Evolutionary conservation across 2,113 vertebrate genomes (phyloP).

Genomic region (Perccottus glenii): DNA sequence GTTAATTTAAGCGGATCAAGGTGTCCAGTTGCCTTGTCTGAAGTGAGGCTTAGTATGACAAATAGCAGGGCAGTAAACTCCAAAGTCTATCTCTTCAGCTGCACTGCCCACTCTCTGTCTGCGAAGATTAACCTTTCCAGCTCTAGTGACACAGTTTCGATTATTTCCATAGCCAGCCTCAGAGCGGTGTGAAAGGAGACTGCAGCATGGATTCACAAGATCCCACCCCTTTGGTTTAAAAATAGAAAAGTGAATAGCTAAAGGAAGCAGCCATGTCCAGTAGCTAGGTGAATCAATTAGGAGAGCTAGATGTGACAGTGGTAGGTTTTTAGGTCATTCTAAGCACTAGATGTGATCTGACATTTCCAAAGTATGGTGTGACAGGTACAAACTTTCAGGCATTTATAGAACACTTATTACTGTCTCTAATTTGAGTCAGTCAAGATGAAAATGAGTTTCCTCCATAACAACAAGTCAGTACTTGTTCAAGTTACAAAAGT

Average conservation of each 20-base stretch:
- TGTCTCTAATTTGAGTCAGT: constrained; percentile 30
- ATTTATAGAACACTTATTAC: background rate
- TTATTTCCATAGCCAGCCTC: constrained; percentile 63
- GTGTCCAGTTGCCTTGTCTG: constrained; percentile 70
- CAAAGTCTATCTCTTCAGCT: constrained; percentile 64
- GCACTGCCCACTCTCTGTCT: constrained; percentile 68
- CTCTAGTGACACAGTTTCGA: constrained; percentile 60
- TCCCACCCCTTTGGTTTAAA: constrained; percentile 35
- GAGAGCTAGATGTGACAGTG: constrained; percentile 20
- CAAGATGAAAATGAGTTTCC: background rate
- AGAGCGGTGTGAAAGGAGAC: constrained; percentile 10
- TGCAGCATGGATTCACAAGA: constrained; percentile 30
- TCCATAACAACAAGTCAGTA: too few species aligned
- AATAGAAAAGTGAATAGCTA: background rate
- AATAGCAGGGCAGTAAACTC: constrained; percentile 69
- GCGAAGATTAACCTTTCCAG: constrained; percentile 69
- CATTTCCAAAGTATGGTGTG: constrained; percentile 6
- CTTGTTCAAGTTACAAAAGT: too few species aligned
- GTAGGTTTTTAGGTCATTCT: constrained; percentile 1
- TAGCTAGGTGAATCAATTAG: constrained; percentile 26
- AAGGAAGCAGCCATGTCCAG: background rate
- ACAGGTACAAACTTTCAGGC: constrained; percentile 15
- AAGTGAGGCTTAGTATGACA: constrained; percentile 71
- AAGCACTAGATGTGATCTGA: background rate
- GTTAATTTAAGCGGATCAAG: constrained; percentile 77